A percentile compares a stretch with the other conserved stretches of the same genome.
These are phyloP conservation scores for Hypercompe scribonia DNA, from an alignment of 2,888 invertebrate species.

Conservation along the genomic window DNA sequence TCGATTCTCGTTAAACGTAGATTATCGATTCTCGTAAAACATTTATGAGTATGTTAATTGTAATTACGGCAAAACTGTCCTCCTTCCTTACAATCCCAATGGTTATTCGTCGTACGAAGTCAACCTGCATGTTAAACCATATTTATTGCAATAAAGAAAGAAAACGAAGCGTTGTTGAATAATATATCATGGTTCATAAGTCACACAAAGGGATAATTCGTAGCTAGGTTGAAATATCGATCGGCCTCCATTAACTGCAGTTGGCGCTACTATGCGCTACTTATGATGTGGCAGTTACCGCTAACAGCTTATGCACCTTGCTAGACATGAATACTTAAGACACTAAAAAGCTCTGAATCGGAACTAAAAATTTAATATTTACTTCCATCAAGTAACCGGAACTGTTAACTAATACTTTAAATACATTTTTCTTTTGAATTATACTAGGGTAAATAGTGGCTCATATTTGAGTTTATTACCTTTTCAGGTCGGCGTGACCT, in stretches of 20 bases:
- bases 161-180: neutral
- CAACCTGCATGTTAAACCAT: neutral
- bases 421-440: neutral
- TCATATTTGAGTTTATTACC: neutral
- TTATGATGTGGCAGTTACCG: neutral
- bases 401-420: neutral
- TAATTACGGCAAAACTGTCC: too few species aligned
- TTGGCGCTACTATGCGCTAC: neutral
- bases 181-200: neutral
- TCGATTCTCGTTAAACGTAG: too few species aligned
- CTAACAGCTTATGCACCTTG: neutral
- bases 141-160: neutral
- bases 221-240: constrained; percentile 42
- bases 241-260: constrained; percentile 20
- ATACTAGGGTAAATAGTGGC: neutral
- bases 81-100: too few species aligned
- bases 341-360: neutral
- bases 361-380: neutral
- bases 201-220: constrained; percentile 52
- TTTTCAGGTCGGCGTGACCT: neutral
- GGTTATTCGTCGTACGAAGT: neutral
- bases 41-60: too few species aligned
- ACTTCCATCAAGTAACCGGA: neutral
- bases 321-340: neutral
- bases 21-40: too few species aligned